A percentile compares a stretch with the other conserved stretches of the same genome.
phyloP scores from a whole-genome alignment of 2,888 invertebrate genomes.

The Caenorhabditis sp. region DNA sequence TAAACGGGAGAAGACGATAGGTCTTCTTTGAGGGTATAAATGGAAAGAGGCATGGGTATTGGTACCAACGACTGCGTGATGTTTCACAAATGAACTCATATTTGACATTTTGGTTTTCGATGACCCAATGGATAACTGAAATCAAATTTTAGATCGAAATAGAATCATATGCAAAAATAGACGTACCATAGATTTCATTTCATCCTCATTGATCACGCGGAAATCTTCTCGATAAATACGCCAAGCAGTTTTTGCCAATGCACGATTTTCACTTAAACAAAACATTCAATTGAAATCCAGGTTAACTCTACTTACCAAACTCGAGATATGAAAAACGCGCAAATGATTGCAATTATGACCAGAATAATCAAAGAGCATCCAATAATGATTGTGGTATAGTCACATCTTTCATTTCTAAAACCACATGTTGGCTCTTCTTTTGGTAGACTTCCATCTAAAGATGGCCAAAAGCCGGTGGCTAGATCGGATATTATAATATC shows the following conservation, averaged over 20 bases:
- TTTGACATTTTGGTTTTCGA: constrained; percentile 67
- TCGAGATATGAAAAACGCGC: constrained; percentile 54
- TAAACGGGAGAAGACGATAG: constrained; percentile 56
- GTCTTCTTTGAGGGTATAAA: constrained; percentile 63
- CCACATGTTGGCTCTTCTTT: constrained; percentile 66
- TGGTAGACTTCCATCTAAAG: constrained; percentile 59
- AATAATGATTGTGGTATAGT: constrained; percentile 55
- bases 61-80: constrained; percentile 68
- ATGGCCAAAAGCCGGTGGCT: constrained; percentile 69
- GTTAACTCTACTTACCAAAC: constrained; percentile 47
- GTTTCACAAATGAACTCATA: constrained; percentile 67
- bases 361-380: constrained; percentile 33
- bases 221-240: constrained; percentile 67
- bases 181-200: constrained; percentile 67
- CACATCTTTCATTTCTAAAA: constrained; percentile 61
- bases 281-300: too few species aligned
- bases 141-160: too few species aligned
- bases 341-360: constrained; percentile 33
- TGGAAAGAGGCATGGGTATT: constrained; percentile 68
- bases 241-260: constrained; percentile 65
- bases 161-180: too few species aligned
- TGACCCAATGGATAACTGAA: constrained; percentile 61
- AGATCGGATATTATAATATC: constrained; percentile 62
- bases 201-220: constrained; percentile 65
- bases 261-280: constrained; percentile 64